A percentile compares a stretch with the other conserved stretches of the same genome.
These are phyloP conservation scores for Leptodactylus fuscus DNA, from an alignment of 2,113 vertebrate genomes.

Conservation along the genomic window DNA sequence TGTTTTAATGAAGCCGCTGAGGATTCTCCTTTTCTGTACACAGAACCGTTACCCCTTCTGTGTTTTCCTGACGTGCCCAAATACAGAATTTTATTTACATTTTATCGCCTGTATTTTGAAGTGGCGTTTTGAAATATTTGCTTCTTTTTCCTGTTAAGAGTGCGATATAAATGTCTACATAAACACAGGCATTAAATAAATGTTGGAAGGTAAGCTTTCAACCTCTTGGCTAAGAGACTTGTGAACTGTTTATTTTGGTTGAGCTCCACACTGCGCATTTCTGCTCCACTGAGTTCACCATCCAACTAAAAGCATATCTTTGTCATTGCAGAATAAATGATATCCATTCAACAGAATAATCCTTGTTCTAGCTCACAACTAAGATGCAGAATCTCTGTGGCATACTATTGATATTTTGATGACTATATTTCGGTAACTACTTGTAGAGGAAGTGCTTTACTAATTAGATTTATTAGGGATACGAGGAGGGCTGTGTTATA, in stretches of 20 bases:
- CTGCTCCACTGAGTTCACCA: conserved; percentile 20
- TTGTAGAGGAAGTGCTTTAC: conserved; percentile 20
- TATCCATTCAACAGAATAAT: conserved; percentile 35
- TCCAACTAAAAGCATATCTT: conserved; percentile 56
- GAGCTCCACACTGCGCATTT: conserved; percentile 48
- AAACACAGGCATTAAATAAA: conserved; percentile 40
- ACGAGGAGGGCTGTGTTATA: background rate
- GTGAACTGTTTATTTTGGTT: conserved; percentile 48
- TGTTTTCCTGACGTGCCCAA: background rate
- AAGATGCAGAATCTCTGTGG: background rate
- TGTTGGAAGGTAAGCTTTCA: conserved; percentile 46
- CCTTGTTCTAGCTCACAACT: background rate
- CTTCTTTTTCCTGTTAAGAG: conserved; percentile 16
- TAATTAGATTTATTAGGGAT: conserved; percentile 37
- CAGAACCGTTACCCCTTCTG: too few relatives aligned
- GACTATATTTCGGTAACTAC: background rate
- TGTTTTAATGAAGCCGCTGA: background rate
- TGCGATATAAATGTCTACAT: conserved; percentile 50
- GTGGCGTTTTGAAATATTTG: conserved; percentile 12
- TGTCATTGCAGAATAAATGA: conserved; percentile 42
- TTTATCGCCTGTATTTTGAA: background rate
- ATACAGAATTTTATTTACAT: conserved; percentile 7
- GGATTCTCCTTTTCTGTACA: too few relatives aligned
- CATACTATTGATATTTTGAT: background rate
- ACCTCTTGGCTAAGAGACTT: background rate